Evolutionary conservation across 2,888 invertebrate species (phyloP), one percentile per base, ranked within the genome.

Genomic region (Alsophila aescularia): DNA sequence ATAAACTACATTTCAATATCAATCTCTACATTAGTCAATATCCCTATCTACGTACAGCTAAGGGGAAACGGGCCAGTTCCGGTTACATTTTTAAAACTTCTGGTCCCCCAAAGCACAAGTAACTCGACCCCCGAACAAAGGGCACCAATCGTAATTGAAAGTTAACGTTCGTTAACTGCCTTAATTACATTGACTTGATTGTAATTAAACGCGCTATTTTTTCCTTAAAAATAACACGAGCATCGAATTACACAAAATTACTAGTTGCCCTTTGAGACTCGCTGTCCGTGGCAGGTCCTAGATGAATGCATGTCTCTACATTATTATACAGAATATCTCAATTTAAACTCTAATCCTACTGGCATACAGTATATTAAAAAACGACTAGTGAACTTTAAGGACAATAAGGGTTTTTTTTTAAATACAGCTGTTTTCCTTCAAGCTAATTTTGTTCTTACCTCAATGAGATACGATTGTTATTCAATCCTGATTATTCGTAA

Each of bases 241-340:
- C 70, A 60, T 66, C 69, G 73, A 77, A 83, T 86, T 83, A 80
- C 77, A 79, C 68, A 56, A 81, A 86, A 87, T 85, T 84, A 76
- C 81, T 73, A 69, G 77, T 76, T 81, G 69, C 72, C 68, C 62
- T 75, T 67, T 60, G 41, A 58, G 63, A 48, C 24, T 58, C 55
- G 60, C 40, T 63, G 51, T 60, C 51, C 55, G 60, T 53, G 64
- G 54, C 67, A 70, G 24, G 68, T 67, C 56, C 66, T 63, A 63
- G 50, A 58, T 48, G 58, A 52, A 35, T 42, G 59, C 60, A 65
- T 43, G 39, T 48, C 51, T 50, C 45, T 52, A 59, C n/a, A n/a
- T n/a, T n/a, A n/a, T n/a, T n/a, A n/a, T n/a, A n/a, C 60, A 66
- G 44, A 49, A 53, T 48, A 59, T 56, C 39, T 21, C 32, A 56